A percentile compares a stretch with the other conserved stretches of the same genome.
Conservation (phyloP, 1,140 invertebrate species). For the Drosophila tropicalis region DNA sequence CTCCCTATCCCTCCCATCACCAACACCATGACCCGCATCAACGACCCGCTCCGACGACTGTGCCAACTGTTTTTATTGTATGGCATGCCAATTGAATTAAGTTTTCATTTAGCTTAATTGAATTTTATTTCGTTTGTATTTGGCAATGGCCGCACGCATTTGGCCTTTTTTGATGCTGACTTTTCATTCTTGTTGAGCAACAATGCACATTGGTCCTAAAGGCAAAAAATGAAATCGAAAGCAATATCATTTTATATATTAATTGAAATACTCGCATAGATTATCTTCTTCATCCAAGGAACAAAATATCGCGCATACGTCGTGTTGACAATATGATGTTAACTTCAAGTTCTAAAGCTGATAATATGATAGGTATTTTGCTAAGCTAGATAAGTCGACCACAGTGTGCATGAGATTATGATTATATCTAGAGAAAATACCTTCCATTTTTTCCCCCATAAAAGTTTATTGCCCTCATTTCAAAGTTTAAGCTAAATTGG, state of each 20-base stretch:
- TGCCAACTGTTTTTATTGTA: conserved; percentile 64
- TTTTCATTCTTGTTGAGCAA: conserved; percentile 12
- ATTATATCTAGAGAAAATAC: too few relatives aligned
- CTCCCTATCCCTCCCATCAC: not conserved
- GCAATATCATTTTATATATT: not conserved
- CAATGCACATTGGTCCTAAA: conserved; percentile 1
- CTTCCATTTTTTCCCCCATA: too few relatives aligned
- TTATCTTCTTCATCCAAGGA: too few relatives aligned
- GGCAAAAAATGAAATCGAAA: not conserved
- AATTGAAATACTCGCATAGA: too few relatives aligned
- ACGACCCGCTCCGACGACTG: not conserved
- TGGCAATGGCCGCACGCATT: conserved; percentile 33
- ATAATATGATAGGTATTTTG: too few relatives aligned
- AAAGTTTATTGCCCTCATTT: too few relatives aligned
- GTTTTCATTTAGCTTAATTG: conserved; percentile 82
- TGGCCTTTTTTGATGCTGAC: conserved; percentile 59
- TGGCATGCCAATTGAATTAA: conserved; percentile 77
- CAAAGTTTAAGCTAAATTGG: too few relatives aligned
- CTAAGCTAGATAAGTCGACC: too few relatives aligned
- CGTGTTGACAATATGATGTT: not conserved
- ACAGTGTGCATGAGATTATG: too few relatives aligned
- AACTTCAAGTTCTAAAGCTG: too few relatives aligned
- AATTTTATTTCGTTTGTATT: conserved; percentile 73
- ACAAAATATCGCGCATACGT: not conserved
- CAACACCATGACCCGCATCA: not conserved